These are phyloP conservation scores for rabbit (Oryctolagus cuniculus) DNA, from an alignment of 2,113 vertebrate genomes.

Conservation along the genomic window DNA sequence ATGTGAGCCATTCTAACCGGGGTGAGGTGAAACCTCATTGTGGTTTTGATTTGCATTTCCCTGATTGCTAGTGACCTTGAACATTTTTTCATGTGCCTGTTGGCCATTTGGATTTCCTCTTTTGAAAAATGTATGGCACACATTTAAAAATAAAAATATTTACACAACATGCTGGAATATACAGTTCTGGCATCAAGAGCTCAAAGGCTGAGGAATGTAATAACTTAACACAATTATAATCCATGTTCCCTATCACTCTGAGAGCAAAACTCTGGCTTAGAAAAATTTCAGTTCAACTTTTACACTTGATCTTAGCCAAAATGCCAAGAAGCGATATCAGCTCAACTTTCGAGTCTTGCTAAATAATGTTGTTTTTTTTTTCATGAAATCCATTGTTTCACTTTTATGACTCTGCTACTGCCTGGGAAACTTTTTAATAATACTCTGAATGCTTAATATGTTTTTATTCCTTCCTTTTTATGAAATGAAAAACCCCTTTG, in stretches of 20 bases:
- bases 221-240: not conserved
- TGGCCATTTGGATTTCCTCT: too few species aligned
- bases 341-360: not conserved
- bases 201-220: not conserved
- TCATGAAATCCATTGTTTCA: slow-evolving; percentile 12
- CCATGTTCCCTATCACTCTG: not conserved
- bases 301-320: too few species aligned
- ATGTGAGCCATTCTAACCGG: too few species aligned
- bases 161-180: not conserved
- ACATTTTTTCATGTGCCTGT: too few species aligned
- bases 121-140: too few species aligned
- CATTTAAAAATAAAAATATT: not conserved
- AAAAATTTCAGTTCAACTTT: not conserved
- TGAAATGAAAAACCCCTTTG: not conserved
- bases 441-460: not conserved
- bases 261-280: not conserved
- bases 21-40: too few species aligned
- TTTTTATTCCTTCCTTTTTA: not conserved
- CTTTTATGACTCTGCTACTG: not conserved
- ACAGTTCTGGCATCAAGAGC: not conserved
- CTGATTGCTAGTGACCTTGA: too few species aligned
- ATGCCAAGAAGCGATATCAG: too few species aligned
- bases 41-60: too few species aligned
- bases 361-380: not conserved
- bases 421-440: not conserved